A percentile compares a stretch with the other conserved stretches of the same genome.
phyloP scores from a whole-genome alignment of 1,140 invertebrate genomes.

The Drosophila miranda region DNA sequence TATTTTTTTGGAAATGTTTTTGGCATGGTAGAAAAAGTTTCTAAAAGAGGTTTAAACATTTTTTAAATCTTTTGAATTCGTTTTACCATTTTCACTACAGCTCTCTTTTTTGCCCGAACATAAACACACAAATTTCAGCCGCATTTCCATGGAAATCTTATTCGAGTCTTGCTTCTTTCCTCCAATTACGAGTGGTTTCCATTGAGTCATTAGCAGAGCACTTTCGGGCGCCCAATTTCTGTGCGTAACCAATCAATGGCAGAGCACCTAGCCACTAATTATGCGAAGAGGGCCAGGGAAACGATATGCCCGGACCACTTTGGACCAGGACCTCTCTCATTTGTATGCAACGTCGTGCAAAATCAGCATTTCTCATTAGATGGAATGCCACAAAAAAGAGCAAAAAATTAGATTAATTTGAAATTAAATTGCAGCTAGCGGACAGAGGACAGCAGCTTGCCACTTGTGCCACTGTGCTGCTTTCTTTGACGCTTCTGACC shows the following conservation, averaged over 20 bases:
- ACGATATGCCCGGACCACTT: slow-evolving; percentile 45
- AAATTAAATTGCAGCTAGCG: slow-evolving; percentile 61
- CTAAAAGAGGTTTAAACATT: no score
- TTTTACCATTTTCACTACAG: no score
- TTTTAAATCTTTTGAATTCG: no score
- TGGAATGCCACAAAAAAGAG: slow-evolving; percentile 18
- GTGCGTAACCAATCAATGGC: slow-evolving; percentile 35
- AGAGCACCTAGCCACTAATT: slow-evolving; percentile 52
- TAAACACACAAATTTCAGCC: no score
- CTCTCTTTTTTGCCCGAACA: no score
- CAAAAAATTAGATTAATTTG: slow-evolving; percentile 75
- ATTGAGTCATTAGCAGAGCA: slow-evolving; percentile 45
- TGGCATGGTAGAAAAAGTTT: no score
- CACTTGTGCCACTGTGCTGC: background rate
- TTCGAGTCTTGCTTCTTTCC: background rate
- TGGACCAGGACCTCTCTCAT: slow-evolving; percentile 31
- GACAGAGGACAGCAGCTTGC: slow-evolving; percentile 8
- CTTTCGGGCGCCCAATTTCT: slow-evolving; percentile 6
- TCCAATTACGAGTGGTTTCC: slow-evolving; percentile 28
- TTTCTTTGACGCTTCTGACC: slow-evolving; percentile 26
- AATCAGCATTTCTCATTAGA: slow-evolving; percentile 77
- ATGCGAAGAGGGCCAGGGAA: slow-evolving; percentile 46
- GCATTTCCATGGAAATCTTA: background rate
- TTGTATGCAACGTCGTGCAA: slow-evolving; percentile 62
- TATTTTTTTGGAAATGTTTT: no score